These are phyloP conservation scores for Anthonomus grandis DNA, from an alignment of 1,140 invertebrate species.

Conservation along the genomic window DNA sequence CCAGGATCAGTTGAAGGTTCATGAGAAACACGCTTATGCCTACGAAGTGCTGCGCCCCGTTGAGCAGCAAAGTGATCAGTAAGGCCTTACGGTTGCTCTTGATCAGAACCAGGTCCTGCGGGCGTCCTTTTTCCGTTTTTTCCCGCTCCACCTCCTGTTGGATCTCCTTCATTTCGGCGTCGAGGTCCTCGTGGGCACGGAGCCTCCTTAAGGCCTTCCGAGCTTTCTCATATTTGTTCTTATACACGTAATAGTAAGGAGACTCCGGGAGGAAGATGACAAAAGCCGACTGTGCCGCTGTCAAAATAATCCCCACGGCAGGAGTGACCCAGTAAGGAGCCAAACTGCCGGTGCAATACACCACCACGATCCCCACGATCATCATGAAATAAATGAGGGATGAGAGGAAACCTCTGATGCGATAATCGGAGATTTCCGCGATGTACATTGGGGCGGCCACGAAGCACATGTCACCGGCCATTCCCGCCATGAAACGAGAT, in stretches of 20 bases:
- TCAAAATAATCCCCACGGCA: conserved; percentile 30
- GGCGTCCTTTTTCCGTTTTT: conserved; percentile 28
- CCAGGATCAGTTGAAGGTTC: conserved; percentile 35
- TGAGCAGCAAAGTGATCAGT: conserved; percentile 32
- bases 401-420: conserved; percentile 35
- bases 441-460: conserved; percentile 40
- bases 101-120: conserved; percentile 29
- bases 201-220: conserved; percentile 51
- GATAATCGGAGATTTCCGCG: conserved; percentile 40
- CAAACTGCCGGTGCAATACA: conserved; percentile 32
- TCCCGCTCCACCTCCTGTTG: conserved; percentile 30
- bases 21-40: conserved; percentile 35
- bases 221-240: conserved; percentile 50
- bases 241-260: conserved; percentile 36
- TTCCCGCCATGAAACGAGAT: conserved; percentile 48
- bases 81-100: conserved; percentile 33
- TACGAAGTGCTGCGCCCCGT: conserved; percentile 34
- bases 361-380: conserved; percentile 31
- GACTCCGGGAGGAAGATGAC: conserved; percentile 38
- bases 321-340: conserved; percentile 29
- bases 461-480: conserved; percentile 35
- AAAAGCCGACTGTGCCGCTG: conserved; percentile 26
- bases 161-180: conserved; percentile 40
- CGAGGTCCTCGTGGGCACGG: conserved; percentile 48
- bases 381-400: conserved; percentile 36